Evolutionary conservation across 1,140 invertebrate genomes (phyloP).

Genomic region (Hylaeus anthracinus): DNA sequence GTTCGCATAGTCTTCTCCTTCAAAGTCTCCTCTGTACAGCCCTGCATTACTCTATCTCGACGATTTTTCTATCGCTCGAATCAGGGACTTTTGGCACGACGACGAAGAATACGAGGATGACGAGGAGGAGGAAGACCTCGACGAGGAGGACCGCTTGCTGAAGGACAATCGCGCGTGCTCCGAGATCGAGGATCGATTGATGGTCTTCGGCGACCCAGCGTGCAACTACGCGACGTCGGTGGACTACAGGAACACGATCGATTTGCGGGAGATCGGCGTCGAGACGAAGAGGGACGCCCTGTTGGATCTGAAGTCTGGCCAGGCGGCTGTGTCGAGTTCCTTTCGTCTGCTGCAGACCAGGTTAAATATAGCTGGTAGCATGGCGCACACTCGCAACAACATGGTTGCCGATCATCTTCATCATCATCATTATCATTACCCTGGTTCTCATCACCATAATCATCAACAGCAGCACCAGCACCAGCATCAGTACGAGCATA

Average conservation of each 20-base stretch:
- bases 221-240: constrained; percentile 72
- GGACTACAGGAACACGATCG: constrained; percentile 77
- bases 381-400: constrained; percentile 57
- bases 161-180: constrained; percentile 36
- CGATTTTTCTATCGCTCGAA: constrained; percentile 7
- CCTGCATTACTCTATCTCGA: background rate
- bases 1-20: no score
- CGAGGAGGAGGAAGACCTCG: constrained; percentile 67
- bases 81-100: constrained; percentile 70
- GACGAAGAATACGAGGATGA: constrained; percentile 69
- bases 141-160: constrained; percentile 54
- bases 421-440: constrained; percentile 58
- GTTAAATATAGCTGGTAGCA: constrained; percentile 76
- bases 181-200: constrained; percentile 67
- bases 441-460: constrained; percentile 34
- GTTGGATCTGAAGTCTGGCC: constrained; percentile 73
- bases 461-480: constrained; percentile 32
- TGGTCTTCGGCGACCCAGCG: constrained; percentile 67
- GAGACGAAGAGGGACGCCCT: constrained; percentile 73
- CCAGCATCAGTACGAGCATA: constrained; percentile 19
- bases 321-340: constrained; percentile 64
- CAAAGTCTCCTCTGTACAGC: background rate
- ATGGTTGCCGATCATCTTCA: constrained; percentile 57
- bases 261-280: constrained; percentile 78
- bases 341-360: constrained; percentile 67